Evolutionary conservation across 2,113 vertebrate genomes (phyloP).

Genomic region (Probosciger aterrimus): DNA sequence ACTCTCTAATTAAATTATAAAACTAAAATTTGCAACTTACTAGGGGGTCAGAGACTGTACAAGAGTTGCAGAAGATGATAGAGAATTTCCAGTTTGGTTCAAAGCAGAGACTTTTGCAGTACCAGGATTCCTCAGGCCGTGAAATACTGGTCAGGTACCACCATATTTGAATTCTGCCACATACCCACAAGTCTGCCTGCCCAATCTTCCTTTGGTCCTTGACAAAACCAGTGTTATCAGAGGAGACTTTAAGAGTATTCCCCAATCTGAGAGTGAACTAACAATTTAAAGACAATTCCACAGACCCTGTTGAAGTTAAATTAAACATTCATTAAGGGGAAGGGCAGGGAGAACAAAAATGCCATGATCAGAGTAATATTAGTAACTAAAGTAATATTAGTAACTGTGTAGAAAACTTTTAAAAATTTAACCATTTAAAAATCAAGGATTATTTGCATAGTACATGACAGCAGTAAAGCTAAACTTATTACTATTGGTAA

Average conservation of each 20-base stretch:
- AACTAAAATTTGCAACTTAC: neutral
- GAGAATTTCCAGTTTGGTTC: neutral
- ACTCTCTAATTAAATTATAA: neutral
- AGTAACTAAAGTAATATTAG: neutral
- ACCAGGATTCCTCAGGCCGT: neutral
- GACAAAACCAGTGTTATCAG: neutral
- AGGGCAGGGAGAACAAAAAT: neutral
- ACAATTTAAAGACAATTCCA: neutral
- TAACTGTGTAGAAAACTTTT: neutral
- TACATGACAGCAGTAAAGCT: neutral
- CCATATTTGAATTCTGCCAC: neutral
- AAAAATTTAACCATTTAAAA: neutral
- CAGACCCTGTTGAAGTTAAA: neutral
- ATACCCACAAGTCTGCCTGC: neutral
- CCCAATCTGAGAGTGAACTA: neutral
- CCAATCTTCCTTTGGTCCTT: neutral
- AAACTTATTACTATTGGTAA: neutral
- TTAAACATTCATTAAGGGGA: neutral
- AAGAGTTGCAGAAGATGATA: neutral
- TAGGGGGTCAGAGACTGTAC: neutral
- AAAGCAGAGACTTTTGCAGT: neutral
- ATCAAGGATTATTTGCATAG: neutral
- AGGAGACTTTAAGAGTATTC: neutral
- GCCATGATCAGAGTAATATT: neutral
- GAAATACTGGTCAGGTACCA: neutral